These are phyloP conservation scores for Piscicola geometra DNA, from an alignment of 2,888 invertebrate genomes.

Conservation along the genomic window DNA sequence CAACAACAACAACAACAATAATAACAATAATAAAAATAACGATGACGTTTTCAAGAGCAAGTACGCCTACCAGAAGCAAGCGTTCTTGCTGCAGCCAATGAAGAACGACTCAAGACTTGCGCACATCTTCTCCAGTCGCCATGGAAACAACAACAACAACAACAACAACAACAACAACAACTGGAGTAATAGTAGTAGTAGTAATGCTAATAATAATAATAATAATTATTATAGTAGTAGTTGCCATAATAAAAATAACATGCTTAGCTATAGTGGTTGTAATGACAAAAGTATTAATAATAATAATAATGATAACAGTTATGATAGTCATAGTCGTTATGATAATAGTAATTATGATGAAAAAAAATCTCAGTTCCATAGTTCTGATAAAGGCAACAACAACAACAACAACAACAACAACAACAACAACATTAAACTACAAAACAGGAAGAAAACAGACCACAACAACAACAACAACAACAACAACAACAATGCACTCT, in stretches of 20 bases:
- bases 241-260: not conserved
- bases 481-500: not conserved
- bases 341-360: not conserved
- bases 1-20: not conserved
- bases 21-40: not conserved
- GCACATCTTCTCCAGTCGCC: conserved; percentile 2
- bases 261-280: too few relatives aligned
- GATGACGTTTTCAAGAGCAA: conserved; percentile 10
- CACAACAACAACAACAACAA: conserved; percentile 13
- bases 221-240: too few relatives aligned
- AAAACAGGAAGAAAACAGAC: not conserved
- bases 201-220: not conserved
- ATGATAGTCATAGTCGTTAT: too few relatives aligned
- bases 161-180: not conserved
- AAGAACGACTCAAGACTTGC: not conserved
- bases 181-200: not conserved
- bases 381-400: not conserved
- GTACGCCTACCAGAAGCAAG: conserved; percentile 5
- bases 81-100: conserved; percentile 5
- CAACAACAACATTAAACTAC: not conserved
- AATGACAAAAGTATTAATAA: not conserved
- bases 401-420: conserved; percentile 24
- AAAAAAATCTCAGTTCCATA: not conserved
- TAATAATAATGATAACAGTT: too few relatives aligned
- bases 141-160: not conserved